A percentile compares a stretch with the other conserved stretches of the same genome.
Evolutionary conservation across 1,140 invertebrate genomes (phyloP).

Genomic region (Aporrectodea caliginosa): DNA sequence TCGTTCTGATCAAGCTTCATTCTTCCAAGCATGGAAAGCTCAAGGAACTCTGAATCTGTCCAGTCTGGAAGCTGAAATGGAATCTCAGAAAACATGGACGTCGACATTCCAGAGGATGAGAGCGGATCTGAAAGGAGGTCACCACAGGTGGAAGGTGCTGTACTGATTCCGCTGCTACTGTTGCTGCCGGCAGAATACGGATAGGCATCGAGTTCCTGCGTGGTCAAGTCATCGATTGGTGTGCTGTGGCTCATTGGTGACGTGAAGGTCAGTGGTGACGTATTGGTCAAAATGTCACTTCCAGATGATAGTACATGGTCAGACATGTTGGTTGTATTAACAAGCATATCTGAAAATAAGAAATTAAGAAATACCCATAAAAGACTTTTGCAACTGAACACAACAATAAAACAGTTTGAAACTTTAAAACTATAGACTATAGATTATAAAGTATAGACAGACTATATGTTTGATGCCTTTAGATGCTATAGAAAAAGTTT

Average conservation of each 20-base stretch:
- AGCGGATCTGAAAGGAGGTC: not conserved
- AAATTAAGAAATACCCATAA: not conserved
- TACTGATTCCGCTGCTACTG: not conserved
- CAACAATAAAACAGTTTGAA: no score
- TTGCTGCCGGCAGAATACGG: not conserved
- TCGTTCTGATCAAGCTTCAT: not conserved
- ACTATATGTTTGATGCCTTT: no score
- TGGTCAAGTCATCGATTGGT: not conserved
- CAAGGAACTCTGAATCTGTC: not conserved
- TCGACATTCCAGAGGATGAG: not conserved
- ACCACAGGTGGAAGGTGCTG: not conserved
- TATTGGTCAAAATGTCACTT: no score
- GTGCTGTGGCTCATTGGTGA: not conserved
- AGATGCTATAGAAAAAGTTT: no score
- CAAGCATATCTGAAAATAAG: not conserved
- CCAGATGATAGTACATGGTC: not conserved
- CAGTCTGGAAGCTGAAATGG: not conserved
- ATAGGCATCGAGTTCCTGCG: not conserved
- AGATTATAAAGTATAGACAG: no score
- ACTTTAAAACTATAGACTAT: no score
- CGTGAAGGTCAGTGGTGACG: not conserved
- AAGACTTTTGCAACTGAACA: no score
- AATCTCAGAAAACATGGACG: not conserved
- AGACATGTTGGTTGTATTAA: not conserved
- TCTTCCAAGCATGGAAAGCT: not conserved